Evolutionary conservation across 1,140 invertebrate species (phyloP).

Genomic region (Nilaparvata lugens): DNA sequence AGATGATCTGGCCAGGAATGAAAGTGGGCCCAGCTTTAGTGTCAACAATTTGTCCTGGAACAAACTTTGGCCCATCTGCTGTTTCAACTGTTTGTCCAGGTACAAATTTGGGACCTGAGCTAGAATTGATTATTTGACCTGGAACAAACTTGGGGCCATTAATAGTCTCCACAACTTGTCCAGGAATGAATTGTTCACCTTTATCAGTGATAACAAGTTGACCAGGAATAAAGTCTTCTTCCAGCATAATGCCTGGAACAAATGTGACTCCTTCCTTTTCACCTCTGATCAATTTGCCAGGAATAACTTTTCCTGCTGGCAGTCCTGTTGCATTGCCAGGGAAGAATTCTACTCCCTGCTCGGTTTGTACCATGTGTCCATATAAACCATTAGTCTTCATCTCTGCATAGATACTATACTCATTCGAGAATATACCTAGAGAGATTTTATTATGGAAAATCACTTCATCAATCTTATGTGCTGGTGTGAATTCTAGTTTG

Average conservation of each 20-base stretch:
- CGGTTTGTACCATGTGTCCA: constrained; percentile 57
- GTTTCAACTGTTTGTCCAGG: constrained; percentile 60
- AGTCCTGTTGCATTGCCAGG: constrained; percentile 42
- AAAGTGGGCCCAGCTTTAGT: constrained; percentile 61
- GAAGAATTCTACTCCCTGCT: constrained; percentile 57
- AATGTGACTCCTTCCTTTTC: constrained; percentile 46
- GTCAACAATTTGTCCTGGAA: constrained; percentile 61
- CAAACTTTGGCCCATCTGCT: constrained; percentile 54
- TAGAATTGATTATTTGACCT: constrained; percentile 59
- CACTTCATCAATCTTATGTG: constrained; percentile 46
- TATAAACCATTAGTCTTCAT: constrained; percentile 45
- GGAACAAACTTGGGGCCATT: constrained; percentile 55
- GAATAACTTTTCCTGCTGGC: constrained; percentile 49
- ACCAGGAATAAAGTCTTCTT: constrained; percentile 56
- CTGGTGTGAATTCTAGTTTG: constrained; percentile 47
- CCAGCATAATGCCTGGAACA: constrained; percentile 56
- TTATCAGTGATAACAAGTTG: constrained; percentile 57
- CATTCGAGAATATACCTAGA: constrained; percentile 17
- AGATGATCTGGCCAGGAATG: constrained; percentile 64
- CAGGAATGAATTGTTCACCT: constrained; percentile 56
- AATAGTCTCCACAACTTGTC: constrained; percentile 45
- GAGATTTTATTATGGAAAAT: constrained; percentile 35
- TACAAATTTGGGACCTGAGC: constrained; percentile 55
- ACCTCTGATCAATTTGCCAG: constrained; percentile 52
- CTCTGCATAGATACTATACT: constrained; percentile 10